phyloP scores from a whole-genome alignment of 2,888 invertebrate species.

The Nowickia ferox region DNA sequence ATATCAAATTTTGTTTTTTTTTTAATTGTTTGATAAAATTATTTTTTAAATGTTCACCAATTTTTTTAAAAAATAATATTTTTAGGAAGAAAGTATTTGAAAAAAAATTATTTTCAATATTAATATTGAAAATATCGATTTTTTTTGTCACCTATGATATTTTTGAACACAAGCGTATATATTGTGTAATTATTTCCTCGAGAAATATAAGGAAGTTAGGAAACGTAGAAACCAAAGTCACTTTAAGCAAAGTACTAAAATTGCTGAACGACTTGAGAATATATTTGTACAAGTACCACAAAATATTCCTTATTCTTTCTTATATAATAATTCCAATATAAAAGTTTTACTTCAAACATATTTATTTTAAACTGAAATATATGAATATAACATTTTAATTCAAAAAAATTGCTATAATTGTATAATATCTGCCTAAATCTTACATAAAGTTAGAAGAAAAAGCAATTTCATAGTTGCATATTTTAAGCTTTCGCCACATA shows the following conservation, averaged over 20 bases:
- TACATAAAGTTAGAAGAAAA: background rate
- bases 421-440: constrained; percentile 7
- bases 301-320: constrained; percentile 8
- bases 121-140: background rate
- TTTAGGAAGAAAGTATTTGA: too few relatives aligned
- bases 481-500: constrained; percentile 26
- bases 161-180: background rate
- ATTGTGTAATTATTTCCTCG: background rate
- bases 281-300: background rate
- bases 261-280: constrained; percentile 9
- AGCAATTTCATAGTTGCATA: constrained; percentile 14
- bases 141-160: background rate
- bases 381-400: background rate
- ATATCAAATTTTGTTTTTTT: too few relatives aligned
- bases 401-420: background rate
- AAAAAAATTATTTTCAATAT: too few relatives aligned
- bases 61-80: too few relatives aligned
- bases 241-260: background rate
- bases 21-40: too few relatives aligned
- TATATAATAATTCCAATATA: background rate
- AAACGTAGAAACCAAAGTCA: background rate
- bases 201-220: background rate
- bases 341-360: background rate
- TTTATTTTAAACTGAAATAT: constrained; percentile 3
- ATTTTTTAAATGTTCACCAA: too few relatives aligned